phyloP scores from a whole-genome alignment of 2,797 vertebrate genomes.

The Dendrocincla fuliginosa region DNA sequence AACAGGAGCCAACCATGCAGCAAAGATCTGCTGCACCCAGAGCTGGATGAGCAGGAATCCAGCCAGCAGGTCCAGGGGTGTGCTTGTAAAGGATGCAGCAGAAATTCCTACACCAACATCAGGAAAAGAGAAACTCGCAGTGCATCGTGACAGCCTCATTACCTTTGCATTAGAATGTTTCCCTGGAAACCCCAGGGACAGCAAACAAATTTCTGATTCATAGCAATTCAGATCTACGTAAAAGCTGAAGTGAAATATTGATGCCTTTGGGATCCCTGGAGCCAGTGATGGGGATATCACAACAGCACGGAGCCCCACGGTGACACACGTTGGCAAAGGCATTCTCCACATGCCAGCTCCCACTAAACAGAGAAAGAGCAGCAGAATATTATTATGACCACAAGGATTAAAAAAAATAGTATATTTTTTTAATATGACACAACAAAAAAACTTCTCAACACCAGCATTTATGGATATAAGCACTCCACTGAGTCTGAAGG shows the following conservation, averaged over 20 bases:
- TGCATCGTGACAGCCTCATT: background rate
- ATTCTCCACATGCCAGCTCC: rapidly evolving
- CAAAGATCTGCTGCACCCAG: background rate
- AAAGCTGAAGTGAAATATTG: background rate
- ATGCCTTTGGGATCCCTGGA: background rate
- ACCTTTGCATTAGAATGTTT: background rate
- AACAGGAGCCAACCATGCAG: background rate
- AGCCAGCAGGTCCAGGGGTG: background rate
- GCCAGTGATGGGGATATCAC: rapidly evolving
- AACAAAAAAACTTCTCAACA: background rate
- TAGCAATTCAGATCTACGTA: background rate
- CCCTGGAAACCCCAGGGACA: background rate
- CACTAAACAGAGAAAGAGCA: background rate
- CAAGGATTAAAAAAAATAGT: rapidly evolving
- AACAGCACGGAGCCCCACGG: background rate
- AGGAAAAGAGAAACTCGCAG: background rate
- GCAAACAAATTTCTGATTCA: background rate
- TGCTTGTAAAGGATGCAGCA: rapidly evolving
- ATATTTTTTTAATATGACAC: no score
- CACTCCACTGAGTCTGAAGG: rapidly evolving
- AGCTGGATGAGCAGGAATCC: background rate
- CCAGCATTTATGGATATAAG: rapidly evolving
- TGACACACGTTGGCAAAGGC: rapidly evolving
- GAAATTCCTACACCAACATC: background rate
- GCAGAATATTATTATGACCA: rapidly evolving